Percentiles rank a stretch among this genome's conserved stretches.
Evolutionary conservation across 2,797 vertebrate genomes (phyloP).

Genomic region (Halcyon chelicuti): DNA sequence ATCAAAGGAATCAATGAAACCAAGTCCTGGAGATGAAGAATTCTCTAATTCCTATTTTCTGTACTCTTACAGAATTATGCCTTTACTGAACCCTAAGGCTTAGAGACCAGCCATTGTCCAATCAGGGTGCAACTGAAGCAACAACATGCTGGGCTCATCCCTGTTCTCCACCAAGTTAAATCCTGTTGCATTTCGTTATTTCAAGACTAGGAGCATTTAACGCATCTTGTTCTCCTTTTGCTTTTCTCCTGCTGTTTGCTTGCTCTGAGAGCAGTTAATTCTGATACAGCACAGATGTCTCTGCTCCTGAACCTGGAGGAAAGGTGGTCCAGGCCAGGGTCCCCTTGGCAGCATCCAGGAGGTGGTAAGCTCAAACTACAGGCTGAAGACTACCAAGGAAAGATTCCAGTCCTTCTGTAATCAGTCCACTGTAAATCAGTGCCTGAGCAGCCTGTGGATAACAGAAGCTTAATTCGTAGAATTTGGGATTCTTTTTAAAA

Average conservation of each 20-base stretch:
- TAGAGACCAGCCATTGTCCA: background rate
- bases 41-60: background rate
- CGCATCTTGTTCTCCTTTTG: background rate
- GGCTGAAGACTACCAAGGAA: background rate
- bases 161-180: background rate
- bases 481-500: background rate
- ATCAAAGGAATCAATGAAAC: background rate
- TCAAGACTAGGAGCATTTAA: background rate
- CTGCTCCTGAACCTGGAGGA: background rate
- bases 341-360: background rate
- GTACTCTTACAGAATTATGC: background rate
- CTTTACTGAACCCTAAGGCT: background rate
- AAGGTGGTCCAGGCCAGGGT: background rate
- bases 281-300: accelerated
- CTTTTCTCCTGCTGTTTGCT: background rate
- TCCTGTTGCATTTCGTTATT: background rate
- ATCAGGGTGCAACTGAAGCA: background rate
- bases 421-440: background rate
- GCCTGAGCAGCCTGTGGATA: background rate
- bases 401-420: background rate
- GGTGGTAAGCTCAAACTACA: background rate
- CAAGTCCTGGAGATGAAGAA: background rate
- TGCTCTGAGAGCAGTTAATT: background rate
- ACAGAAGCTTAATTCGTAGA: background rate
- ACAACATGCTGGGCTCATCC: accelerated